Evolutionary conservation across 2,113 vertebrate species (phyloP).

Genomic region (Periophthalmodon schlosseri): DNA sequence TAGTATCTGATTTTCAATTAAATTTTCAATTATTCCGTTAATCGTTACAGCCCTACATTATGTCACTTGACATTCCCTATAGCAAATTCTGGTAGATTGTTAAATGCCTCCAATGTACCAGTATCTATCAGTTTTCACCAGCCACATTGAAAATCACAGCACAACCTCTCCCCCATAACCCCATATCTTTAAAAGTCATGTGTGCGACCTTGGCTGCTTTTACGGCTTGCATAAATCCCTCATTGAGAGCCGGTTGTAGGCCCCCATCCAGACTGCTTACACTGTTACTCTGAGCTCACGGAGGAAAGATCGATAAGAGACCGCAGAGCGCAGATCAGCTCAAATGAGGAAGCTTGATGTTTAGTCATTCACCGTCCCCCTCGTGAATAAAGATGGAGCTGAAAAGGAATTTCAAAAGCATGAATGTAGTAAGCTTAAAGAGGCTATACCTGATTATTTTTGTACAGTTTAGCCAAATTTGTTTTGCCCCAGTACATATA

Average conservation of each 20-base stretch:
- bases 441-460: background rate
- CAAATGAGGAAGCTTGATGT: slow-evolving; percentile 33
- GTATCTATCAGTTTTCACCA: slow-evolving; percentile 6
- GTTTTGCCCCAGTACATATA: too few relatives aligned
- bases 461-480: too few relatives aligned
- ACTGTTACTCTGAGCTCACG: slow-evolving; percentile 15
- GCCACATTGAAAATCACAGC: slow-evolving; percentile 2
- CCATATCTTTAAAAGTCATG: slow-evolving; percentile 10
- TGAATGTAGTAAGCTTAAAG: background rate
- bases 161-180: background rate
- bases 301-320: slow-evolving; percentile 42
- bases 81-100: background rate
- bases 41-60: too few relatives aligned
- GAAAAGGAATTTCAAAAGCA: background rate
- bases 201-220: slow-evolving; percentile 41
- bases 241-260: slow-evolving; percentile 6
- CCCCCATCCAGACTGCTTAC: slow-evolving; percentile 11
- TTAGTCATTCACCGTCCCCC: slow-evolving; percentile 4
- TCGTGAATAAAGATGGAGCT: background rate
- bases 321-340: slow-evolving; percentile 7
- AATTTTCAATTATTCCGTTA: too few relatives aligned
- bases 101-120: background rate
- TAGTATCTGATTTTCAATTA: too few relatives aligned
- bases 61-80: slow-evolving; percentile 23
- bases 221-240: slow-evolving; percentile 28